These are phyloP conservation scores for Lytechinus variegatus DNA, from an alignment of 35 echinoderm and acorn worm genomes.

Conservation along the genomic window DNA sequence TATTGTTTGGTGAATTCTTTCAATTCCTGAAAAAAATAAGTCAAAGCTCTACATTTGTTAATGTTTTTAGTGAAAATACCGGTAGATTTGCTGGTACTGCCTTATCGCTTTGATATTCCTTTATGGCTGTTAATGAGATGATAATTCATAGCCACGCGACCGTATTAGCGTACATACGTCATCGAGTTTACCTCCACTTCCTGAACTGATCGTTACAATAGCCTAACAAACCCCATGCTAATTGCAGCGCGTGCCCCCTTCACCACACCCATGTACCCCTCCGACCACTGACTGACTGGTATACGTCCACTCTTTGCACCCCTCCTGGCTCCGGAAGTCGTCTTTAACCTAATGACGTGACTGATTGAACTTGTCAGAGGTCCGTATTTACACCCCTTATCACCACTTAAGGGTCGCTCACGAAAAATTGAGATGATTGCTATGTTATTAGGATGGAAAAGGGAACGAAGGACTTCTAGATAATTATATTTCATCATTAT, in stretches of 20 bases:
- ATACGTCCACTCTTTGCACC: not conserved
- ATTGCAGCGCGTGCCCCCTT: not conserved
- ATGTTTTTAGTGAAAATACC: too few species aligned
- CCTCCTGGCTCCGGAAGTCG: not conserved
- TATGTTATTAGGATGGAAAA: not conserved
- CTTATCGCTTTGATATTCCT: not conserved
- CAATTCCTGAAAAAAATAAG: too few species aligned
- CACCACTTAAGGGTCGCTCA: not conserved
- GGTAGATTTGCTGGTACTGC: too few species aligned
- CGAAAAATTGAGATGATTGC: not conserved
- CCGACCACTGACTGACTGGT: not conserved
- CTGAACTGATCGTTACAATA: not conserved
- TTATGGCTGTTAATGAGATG: not conserved
- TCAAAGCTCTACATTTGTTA: too few species aligned
- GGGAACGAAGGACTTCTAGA: not conserved
- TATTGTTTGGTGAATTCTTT: too few species aligned
- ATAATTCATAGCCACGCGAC: not conserved
- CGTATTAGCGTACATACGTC: not conserved
- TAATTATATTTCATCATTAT: not conserved
- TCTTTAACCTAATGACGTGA: not conserved
- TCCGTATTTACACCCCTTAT: not conserved
- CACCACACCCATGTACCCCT: not conserved
- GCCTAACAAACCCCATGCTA: not conserved
- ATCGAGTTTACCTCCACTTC: not conserved
- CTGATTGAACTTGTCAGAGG: not conserved